Conservation (phyloP, 2,797 vertebrate genomes). For the Rhinella marina region DNA sequence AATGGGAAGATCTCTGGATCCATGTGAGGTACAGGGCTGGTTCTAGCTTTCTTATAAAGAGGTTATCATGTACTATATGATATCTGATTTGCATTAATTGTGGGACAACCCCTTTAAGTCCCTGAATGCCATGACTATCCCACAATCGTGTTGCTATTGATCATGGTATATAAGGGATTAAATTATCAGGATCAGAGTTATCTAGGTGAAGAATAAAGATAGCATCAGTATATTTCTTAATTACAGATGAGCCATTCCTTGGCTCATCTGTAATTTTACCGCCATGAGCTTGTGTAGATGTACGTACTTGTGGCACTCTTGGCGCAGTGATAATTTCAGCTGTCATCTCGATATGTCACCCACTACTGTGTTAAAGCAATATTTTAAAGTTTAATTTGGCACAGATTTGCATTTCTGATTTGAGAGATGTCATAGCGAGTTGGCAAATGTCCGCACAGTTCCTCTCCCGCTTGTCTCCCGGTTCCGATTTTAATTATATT, state of each 20-base stretch:
- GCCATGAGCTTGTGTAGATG: not conserved
- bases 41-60: too few relatives aligned
- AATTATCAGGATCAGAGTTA: too few relatives aligned
- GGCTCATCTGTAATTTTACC: not conserved
- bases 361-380: conserved; percentile 9
- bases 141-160: too few relatives aligned
- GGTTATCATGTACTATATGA: too few relatives aligned
- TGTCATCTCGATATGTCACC: conserved; percentile 18
- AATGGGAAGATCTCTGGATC: too few relatives aligned
- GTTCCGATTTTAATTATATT: conserved; percentile 25
- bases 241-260: not conserved
- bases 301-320: not conserved
- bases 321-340: conserved; percentile 11
- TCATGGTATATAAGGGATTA: too few relatives aligned
- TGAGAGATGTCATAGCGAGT: conserved; percentile 21
- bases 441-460: conserved; percentile 25
- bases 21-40: too few relatives aligned
- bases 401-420: conserved; percentile 16
- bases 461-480: conserved; percentile 3
- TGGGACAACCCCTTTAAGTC: too few relatives aligned
- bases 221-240: too few relatives aligned
- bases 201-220: too few relatives aligned
- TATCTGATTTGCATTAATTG: too few relatives aligned
- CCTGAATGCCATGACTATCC: too few relatives aligned
- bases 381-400: conserved; percentile 26